Evolutionary conservation across 2,797 vertebrate species (phyloP), one percentile per base, ranked within the genome.

Genomic region (Melanogrammus aeglefinus): DNA sequence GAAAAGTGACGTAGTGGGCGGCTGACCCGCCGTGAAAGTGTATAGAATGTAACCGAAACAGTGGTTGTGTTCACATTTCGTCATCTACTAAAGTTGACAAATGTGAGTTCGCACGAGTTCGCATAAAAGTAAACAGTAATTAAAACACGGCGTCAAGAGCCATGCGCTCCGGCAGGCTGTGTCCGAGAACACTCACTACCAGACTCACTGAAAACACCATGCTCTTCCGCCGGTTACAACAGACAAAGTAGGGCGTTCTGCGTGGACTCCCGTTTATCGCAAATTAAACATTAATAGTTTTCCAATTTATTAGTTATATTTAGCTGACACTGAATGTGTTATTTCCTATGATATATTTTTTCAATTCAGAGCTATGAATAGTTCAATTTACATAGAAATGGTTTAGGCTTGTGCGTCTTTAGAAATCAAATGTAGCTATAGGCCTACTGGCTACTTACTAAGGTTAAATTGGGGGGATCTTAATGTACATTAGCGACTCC

Each of bases 201-300:
- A 72, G 47, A 73, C 83, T 77, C 80, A 90, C 84, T 88, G 93
- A 93, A 94, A 95, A 94, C 90, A 94, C 57, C 9, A 87, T 94
- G 89, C 93, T 87, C 92, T 73, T 93, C 93, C 94, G 89, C 93
- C 35, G 35, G 92, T 33, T 27, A 0, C 72, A 31, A 3, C 63
- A 66, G 73, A 84, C 41, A 86, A 92, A 91, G 47, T 93, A 94
- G 94, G 73, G 51, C 51, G 16, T 21, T 29, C 92, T 35, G 27
- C 38, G 4, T 36, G 33, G 6, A 72, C 21, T 77, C 29, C 33
- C 63, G 29, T 81, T 41, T 14, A 47, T 14, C 1, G 14, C 44
- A 47, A 47, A 47, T 14, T 47, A 47, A 1, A 16, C 44, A 47
- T 47, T 13, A 4, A 47, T 14, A 47, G 44, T 47, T 47, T 47